phyloP scores from a whole-genome alignment of 2,888 invertebrate species.

The Synanthedon andrenaeformis region DNA sequence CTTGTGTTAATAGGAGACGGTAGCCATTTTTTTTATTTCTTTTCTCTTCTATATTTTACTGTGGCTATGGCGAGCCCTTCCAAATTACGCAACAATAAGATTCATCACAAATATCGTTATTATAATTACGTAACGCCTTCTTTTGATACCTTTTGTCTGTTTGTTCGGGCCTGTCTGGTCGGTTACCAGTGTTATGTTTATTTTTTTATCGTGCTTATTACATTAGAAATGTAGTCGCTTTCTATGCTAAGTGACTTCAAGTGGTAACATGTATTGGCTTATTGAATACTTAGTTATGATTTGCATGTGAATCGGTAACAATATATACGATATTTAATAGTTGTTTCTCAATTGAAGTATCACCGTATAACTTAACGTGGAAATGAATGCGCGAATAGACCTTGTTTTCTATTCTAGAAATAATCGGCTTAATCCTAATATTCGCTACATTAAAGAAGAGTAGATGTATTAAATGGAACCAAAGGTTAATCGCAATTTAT shows the following conservation, averaged over 20 bases:
- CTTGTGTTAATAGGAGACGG: too few species aligned
- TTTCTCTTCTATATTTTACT: conserved; percentile 10
- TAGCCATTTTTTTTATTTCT: too few species aligned
- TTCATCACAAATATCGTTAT: conserved; percentile 34
- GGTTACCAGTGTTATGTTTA: conserved; percentile 36
- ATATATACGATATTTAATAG: conserved; percentile 13
- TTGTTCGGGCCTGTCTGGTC: conserved; percentile 27
- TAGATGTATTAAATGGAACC: too few species aligned
- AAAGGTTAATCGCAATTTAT: too few species aligned
- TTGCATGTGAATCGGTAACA: conserved; percentile 30
- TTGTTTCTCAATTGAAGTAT: conserved; percentile 25
- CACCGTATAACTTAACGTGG: conserved; percentile 2
- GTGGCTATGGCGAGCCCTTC: conserved; percentile 22
- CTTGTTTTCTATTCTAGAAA: too few species aligned
- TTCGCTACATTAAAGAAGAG: too few species aligned
- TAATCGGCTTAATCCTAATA: too few species aligned
- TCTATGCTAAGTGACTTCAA: conserved; percentile 47
- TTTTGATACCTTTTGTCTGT: conserved; percentile 51
- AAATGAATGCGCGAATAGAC: neutral
- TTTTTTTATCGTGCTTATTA: conserved; percentile 40
- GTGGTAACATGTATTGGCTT: conserved; percentile 13
- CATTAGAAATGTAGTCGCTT: conserved; percentile 29
- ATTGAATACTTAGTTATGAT: conserved; percentile 28
- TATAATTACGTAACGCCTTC: conserved; percentile 48
- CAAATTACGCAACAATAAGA: conserved; percentile 37